Evolutionary conservation across 2,888 invertebrate genomes (phyloP).

Genomic region (Eutolmus rufibarbis): DNA sequence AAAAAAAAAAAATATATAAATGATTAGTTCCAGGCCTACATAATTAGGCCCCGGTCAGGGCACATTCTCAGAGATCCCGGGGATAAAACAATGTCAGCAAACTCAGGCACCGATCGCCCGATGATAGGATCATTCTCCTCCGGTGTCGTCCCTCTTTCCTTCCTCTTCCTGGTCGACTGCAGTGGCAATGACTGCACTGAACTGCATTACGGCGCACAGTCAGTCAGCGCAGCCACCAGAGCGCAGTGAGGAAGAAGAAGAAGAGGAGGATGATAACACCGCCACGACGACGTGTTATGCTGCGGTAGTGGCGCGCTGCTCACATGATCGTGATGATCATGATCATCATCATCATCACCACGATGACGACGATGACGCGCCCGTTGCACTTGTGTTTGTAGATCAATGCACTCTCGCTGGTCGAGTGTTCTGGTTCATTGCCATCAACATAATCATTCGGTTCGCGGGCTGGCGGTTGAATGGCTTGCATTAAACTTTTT

Average conservation of each 20-base stretch:
- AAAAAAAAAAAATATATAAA: neutral
- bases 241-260: neutral
- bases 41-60: neutral
- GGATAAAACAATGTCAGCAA: constrained; percentile 23
- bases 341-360: neutral
- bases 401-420: constrained; percentile 51
- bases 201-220: neutral
- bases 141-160: neutral
- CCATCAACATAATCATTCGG: constrained; percentile 54
- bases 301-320: neutral
- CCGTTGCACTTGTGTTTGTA: constrained; percentile 46
- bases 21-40: neutral
- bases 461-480: constrained; percentile 9
- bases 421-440: constrained; percentile 64
- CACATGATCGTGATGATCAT: neutral
- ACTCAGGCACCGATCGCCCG: neutral
- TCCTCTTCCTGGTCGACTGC: constrained; percentile 3
- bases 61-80: neutral
- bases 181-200: neutral
- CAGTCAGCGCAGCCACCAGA: neutral
- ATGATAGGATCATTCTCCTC: neutral
- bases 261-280: neutral
- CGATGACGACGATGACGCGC: neutral
- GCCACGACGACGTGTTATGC: neutral
- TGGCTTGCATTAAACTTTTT: constrained; percentile 15